Evolutionary conservation across 1,140 invertebrate species (phyloP), one percentile per base, ranked within the genome.

Genomic region (Chironomus striatipennis): DNA sequence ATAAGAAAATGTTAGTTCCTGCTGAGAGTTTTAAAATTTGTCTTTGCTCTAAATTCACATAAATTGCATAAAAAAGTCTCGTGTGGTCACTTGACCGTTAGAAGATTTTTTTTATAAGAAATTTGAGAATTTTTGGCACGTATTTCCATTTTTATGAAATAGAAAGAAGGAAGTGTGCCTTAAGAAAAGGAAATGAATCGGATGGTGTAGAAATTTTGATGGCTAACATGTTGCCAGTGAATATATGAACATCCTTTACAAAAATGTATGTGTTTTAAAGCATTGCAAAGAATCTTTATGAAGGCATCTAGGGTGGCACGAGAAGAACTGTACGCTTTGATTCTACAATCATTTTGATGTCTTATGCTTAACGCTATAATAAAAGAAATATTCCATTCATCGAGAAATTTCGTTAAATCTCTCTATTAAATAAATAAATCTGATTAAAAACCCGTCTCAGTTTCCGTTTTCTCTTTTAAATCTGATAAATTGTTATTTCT

Each of bases 71-170:
- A 34, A 34, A n/a, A 34, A 34, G 24, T 34, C 12, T 57, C 47
- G 47, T 57, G 47, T 57, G 47, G 47, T 57, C 47, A 57, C 47
- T 57, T 57, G 47, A n/a, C 47, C 47, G 47, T 57, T 57, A 15
- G n/a, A 57, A 34, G 24, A 34, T 34, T 34, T 34, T 34, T 34
- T 34, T 34, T 34, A 34, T 34, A 34, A n/a, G 47, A 57, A 57
- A 57, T 57, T 57, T 57, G 47, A 57, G 47, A 7, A n/a, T 57
- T 57, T 15, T 57, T 57, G n/a, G 47, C 47, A 57, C 47, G 5
- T 57, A n/a, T 57, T 57, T 10, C 24, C 24, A 34, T 34, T 34
- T 34, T 34, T 5, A 34, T 34, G 24, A 34, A 34, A 34, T 15
- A n/a, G 9, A 15, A 57, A 57, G n/a, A 57, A 57, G 47, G 47